These are phyloP conservation scores for Papilio polyxenes DNA, from an alignment of 1,140 invertebrate genomes.

Conservation along the genomic window DNA sequence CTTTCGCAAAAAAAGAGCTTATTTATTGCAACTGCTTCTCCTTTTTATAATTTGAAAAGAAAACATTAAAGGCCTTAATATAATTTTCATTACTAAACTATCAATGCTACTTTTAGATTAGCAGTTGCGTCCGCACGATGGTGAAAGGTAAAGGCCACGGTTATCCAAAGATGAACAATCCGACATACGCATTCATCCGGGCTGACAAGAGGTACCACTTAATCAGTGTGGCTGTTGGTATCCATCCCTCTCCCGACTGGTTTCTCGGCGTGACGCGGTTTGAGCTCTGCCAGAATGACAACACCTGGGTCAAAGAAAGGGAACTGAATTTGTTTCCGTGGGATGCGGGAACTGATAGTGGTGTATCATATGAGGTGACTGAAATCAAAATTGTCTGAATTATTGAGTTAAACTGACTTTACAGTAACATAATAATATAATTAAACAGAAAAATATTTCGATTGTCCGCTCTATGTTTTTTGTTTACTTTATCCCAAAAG, in stretches of 20 bases:
- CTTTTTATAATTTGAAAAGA: too few species aligned
- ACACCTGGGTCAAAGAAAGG: slow-evolving; percentile 65
- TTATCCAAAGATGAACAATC: slow-evolving; percentile 65
- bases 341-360: slow-evolving; percentile 73
- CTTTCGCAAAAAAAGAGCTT: too few species aligned
- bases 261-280: slow-evolving; percentile 70
- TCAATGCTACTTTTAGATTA: slow-evolving; percentile 52
- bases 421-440: too few species aligned
- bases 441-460: too few species aligned
- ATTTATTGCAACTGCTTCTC: too few species aligned
- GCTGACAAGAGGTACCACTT: slow-evolving; percentile 64
- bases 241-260: slow-evolving; percentile 73
- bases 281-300: slow-evolving; percentile 66
- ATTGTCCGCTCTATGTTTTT: too few species aligned
- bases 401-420: too few species aligned
- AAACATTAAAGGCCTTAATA: background rate
- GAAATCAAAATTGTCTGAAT: background rate
- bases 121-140: slow-evolving; percentile 67
- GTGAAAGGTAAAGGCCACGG: slow-evolving; percentile 73
- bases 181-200: slow-evolving; percentile 67
- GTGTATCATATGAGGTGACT: slow-evolving; percentile 70
- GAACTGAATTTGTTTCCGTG: slow-evolving; percentile 69
- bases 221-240: slow-evolving; percentile 57
- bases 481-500: too few species aligned
- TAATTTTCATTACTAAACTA: background rate